Evolutionary conservation across 2,888 invertebrate genomes (phyloP).

Genomic region (Caenorhabditis japonica): DNA sequence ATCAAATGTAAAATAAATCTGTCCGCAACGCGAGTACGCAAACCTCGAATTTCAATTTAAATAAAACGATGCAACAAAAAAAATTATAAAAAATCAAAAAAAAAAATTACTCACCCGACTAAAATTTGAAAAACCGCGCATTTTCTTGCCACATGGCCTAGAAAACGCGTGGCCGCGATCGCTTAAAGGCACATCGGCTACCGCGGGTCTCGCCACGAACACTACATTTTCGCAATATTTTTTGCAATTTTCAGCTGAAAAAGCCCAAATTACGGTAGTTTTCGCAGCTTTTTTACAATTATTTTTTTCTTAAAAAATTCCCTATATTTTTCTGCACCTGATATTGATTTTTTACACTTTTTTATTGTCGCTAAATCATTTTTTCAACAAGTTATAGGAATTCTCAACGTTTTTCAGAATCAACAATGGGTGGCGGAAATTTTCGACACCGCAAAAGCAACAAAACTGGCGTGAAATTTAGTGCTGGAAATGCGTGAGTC

Average conservation of each 20-base stretch:
- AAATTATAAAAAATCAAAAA: too few relatives aligned
- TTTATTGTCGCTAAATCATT: neutral
- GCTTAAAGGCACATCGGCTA: constrained; percentile 2
- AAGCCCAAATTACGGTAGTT: neutral
- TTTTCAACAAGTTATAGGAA: neutral
- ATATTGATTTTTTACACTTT: neutral
- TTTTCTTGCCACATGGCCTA: constrained; percentile 1
- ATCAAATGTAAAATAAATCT: too few relatives aligned
- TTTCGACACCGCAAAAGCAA: constrained; percentile 49
- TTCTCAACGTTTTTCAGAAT: neutral
- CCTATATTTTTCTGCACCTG: neutral
- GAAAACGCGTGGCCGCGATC: constrained; percentile 5
- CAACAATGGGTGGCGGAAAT: constrained; percentile 47
- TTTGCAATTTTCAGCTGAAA: neutral
- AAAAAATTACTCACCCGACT: too few relatives aligned
- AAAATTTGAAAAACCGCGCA: constrained; percentile 18
- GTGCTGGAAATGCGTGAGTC: constrained; percentile 44
- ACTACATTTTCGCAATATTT: neutral
- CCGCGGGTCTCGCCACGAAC: constrained; percentile 36
- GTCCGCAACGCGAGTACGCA: too few relatives aligned
- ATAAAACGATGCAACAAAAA: too few relatives aligned
- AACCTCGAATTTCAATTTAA: too few relatives aligned
- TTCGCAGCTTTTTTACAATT: neutral
- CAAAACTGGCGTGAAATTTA: constrained; percentile 42
- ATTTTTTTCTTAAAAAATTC: neutral